Evolutionary conservation across 1,140 invertebrate species (phyloP), one percentile per base, ranked within the genome.

Genomic region (Philaenus spumarius): DNA sequence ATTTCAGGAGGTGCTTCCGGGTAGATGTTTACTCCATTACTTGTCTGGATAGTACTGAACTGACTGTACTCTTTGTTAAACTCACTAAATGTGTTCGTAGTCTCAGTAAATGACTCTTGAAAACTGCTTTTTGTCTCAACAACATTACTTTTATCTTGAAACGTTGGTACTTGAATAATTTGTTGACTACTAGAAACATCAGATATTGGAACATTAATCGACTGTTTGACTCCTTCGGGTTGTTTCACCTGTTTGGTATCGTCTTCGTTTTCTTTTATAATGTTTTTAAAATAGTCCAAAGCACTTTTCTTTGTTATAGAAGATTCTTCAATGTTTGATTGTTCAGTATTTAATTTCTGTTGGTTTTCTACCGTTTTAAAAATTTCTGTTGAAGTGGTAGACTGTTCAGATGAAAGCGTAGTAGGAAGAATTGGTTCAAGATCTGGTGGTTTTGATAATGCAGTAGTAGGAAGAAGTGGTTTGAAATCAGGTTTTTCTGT

Each of bases 1-100:
- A 86, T 84, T 72, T 86, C 81, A n/a, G 85, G 83, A 9, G 84
- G 84, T 22, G 85, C 81, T 68, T 85, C 86, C 0, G 85, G 85
- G 54, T 80, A 75, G 0, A 87, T 62, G 67, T 78, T 78, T 39
- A 55, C 15, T 20, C 40, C 45, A 55, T 60, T 53, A 37, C 52
- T 40, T 11, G 55, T n/a, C 34, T 35, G n/a, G 20, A 61, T 51
- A 6, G 42, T 20, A 40, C 19, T 15, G 30, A 4, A 37, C 7
- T 30, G 19, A 40, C 19, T 15, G 30, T 23, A 37, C 7, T 30
- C 24, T 34, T 30, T 23, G 22, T 22, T 19, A 40, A 20, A 42
- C 11, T 51, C 17, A 22, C 39, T 22, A 37, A 39, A n/a, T 50
- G 26, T 30, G 9, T 9, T 3, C 9, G 26, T 4, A 30, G 26